Evolutionary conservation across 2,113 vertebrate genomes (phyloP).

Genomic region (Pagrus major): DNA sequence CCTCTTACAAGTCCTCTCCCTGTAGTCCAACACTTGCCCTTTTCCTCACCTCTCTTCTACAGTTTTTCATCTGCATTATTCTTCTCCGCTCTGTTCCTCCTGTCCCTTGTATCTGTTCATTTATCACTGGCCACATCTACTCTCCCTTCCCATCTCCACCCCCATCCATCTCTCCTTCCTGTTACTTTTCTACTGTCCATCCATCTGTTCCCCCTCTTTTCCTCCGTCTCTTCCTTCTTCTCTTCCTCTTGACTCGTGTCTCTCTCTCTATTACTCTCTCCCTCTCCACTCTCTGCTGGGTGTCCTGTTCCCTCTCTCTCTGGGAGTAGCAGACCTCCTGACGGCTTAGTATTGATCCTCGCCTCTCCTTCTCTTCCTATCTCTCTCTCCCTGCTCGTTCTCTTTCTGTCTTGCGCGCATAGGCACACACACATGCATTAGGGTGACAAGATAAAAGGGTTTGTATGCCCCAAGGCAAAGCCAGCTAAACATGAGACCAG

Average conservation of each 20-base stretch:
- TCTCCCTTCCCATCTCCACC: constrained; percentile 24
- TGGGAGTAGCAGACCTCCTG: constrained; percentile 82
- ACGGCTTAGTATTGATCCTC: constrained; percentile 81
- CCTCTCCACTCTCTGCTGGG: constrained; percentile 66
- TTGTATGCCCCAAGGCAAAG: constrained; percentile 75
- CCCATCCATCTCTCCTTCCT: constrained; percentile 20
- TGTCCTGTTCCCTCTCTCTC: constrained; percentile 80
- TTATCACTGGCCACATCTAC: constrained; percentile 36
- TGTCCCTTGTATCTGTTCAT: constrained; percentile 30
- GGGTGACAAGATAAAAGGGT: constrained; percentile 81
- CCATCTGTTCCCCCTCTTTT: constrained; percentile 21
- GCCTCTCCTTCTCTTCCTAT: constrained; percentile 63
- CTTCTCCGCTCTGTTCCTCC: constrained; percentile 13
- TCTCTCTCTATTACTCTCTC: constrained; percentile 45
- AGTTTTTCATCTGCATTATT: constrained; percentile 38
- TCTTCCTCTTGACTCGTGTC: constrained; percentile 33
- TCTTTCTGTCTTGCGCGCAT: constrained; percentile 25
- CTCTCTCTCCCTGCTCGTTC: constrained; percentile 23
- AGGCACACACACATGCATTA: constrained; percentile 59
- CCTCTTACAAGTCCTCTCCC: neutral
- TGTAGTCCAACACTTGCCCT: neutral
- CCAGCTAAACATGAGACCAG: constrained; percentile 75
- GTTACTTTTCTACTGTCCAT: constrained; percentile 29
- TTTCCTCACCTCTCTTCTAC: constrained; percentile 17
- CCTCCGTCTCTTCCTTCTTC: constrained; percentile 30